Base-by-base conservation (phyloP, 2,888 invertebrate species). In the Apodemia zela region DNA sequence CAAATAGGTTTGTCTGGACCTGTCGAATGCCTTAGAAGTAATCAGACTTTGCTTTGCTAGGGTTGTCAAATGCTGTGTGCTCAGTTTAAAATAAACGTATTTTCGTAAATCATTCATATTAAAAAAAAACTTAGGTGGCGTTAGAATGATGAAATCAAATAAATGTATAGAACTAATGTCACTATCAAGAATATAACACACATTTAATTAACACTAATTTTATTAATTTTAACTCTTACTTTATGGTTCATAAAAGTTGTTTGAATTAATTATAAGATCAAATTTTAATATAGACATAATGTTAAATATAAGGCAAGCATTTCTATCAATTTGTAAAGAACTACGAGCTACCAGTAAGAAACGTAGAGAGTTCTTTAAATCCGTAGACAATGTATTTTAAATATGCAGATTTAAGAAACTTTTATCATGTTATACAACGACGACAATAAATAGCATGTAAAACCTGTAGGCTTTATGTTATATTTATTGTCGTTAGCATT, bases 1-100 rank as follows among this genome's bases (percentile, higher is more conserved):
- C n/a, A 29, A 57, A 57, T 21, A 57, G n/a, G 29, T 3, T 15
- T n/a, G 57, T 57, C 57, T 57, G 57, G 57, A 57, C 57, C 57
- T 29, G 57, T 57, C 29, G 57, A 57, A 13, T 10, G 15, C 57
- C 54, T 5, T 45, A 45, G 45, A 51, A 51, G 13, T 54, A 25
- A 54, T 25, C 25, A 25, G 0, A 15, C 51, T 51, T 13, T 13
- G 38, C 6, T 54, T 54, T 11, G 5, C 51, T 21, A 54, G 54
- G 54, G 54, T 25, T 54, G 15, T 10, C 25, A 54, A 21, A 13
- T 0, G 25, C 15, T 21, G 0, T 0, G 2, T 21, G 18, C 13
- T 51, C 21, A 1, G 8, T 47, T 47, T 17, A n/a, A n/a, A n/a
- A n/a, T n/a, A n/a, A n/a, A n/a, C 3, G 47, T 29, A 29, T 47